Percentiles rank a stretch among this genome's conserved stretches.
phyloP scores from a whole-genome alignment of 2,888 invertebrate species.

The Sesia apiformis region DNA sequence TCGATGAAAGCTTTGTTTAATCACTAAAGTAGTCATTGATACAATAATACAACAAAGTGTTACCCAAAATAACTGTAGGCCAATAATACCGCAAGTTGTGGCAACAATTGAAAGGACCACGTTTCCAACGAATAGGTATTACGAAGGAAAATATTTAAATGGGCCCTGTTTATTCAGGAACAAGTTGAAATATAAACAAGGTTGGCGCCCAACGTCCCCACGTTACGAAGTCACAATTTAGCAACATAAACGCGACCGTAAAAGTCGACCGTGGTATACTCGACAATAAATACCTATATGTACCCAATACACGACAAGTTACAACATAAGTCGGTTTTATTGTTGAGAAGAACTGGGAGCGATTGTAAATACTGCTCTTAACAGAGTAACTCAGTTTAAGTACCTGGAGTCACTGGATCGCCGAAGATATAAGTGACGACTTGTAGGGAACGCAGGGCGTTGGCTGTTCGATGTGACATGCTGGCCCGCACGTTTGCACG shows the following conservation, averaged over 20 bases:
- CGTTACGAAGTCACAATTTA: conserved; percentile 17
- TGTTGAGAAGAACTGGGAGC: not conserved
- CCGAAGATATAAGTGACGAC: no score
- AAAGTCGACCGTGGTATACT: conserved; percentile 15
- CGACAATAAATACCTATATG: not conserved
- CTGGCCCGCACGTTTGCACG: no score
- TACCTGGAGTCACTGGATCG: no score
- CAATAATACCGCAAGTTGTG: no score
- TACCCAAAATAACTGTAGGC: no score
- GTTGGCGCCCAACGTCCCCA: not conserved
- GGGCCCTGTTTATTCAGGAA: conserved; percentile 20
- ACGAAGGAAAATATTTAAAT: conserved; percentile 18
- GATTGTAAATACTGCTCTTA: no score
- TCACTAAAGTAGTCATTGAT: no score
- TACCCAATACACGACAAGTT: not conserved
- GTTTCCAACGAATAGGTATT: conserved; percentile 3
- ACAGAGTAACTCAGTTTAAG: no score
- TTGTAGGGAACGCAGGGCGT: no score
- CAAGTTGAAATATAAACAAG: conserved; percentile 15
- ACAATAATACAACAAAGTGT: no score
- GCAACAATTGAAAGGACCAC: not conserved
- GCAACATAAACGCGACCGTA: conserved; percentile 25
- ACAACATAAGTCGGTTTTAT: not conserved
- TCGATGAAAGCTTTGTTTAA: no score
- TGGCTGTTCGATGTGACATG: no score